Base-by-base conservation (phyloP, 2,113 vertebrate species). In the Polypterus bichir region DNA sequence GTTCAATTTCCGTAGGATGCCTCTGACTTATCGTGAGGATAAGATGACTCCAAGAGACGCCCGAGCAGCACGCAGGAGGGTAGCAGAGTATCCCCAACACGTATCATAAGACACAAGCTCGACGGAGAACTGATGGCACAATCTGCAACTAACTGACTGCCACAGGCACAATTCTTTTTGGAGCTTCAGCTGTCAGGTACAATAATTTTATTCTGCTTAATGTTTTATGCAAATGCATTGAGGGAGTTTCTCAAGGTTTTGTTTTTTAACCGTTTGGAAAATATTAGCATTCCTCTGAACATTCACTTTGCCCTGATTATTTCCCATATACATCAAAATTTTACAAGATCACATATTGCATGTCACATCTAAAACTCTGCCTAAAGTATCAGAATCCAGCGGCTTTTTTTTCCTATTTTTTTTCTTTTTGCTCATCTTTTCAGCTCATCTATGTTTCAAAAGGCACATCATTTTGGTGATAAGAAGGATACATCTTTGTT, bases 171-270 rank as follows among this genome's bases (percentile, higher is more conserved):
- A 79, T 79, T 83, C 80, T 72, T 82, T 82, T 76, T 81, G 74
- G 79, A 78, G 81, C 83, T 83, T 80, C 75, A 77, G 79, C 82
- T 87, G 85, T 85, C 83, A 87, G 85, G 83, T 86, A 83, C 81
- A 85, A 87, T 87, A 82, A 82, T 84, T 87, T 86, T 85, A 83
- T 85, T 84, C 76, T 70, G 83, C 83, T 87, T 86, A 85, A 86
- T 84, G 83, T 84, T 81, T 86, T 85, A 85, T 86, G 81, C 76
- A 83, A 87, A 87, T 87, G 76, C 75, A 74, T 80, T 77, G 73
- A 71, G 78, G 78, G 73, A 75, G 78, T 77, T 78, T 78, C 76
- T 82, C 77, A 78, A 71, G 76, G 74, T 74, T 76, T 81, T 78
- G 74, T 81, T 59, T 79, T 81, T 81, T 76, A 80, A 78, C 67